Base-by-base conservation (phyloP, 2,113 vertebrate genomes). In the Physeter macrocephalus region DNA sequence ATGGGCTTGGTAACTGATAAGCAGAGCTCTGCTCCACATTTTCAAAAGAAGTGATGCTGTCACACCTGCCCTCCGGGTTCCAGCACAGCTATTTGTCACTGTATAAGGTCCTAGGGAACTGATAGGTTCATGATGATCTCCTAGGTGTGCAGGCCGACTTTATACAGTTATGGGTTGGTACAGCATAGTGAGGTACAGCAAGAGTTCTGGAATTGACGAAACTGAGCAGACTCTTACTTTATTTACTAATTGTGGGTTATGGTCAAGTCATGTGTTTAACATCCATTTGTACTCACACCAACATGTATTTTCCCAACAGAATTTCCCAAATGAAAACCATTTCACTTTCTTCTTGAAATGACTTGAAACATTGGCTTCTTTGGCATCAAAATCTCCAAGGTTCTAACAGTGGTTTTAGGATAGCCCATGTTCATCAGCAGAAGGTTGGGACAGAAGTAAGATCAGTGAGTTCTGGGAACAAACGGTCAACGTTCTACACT, bases 1-100 rank as follows among this genome's bases (percentile, higher is more conserved):
- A 31, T 59, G 34, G 10, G 77, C 39, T 97, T 88, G 27, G 52
- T 89, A 59, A 91, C 66, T 66, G 83, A 83, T 94, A 81, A 93
- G 77, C 20, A 88, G 72, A 96, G 52, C 25, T 77, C 64, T 88
- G 85, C 29, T 94, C 36, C 31, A 59, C 27, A 78, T 85, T 95
- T 96, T 94, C 81, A 23, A 87, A 91, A 90, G 84, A 94, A 86
- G 54, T 54, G 36, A 62, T 80, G 77, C 89, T 94, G 77, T 91
- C 93, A 92, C 29, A 71, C 74, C 62, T 93, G 71, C 85, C 86
- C 67, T 83, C 64, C 23, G 46, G 85, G 25, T 85, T 94, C 83
- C 77, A 83, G 27, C 29, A 49, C 72, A 62, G 36, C 41, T 90
- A 94, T 43, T 69, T 66, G 31, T 75, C 81, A 86, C n/a, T 59